Evolutionary conservation across 2,888 invertebrate genomes (phyloP), one percentile per base, ranked within the genome.

Genomic region (Pseudolycoriella hygida): DNA sequence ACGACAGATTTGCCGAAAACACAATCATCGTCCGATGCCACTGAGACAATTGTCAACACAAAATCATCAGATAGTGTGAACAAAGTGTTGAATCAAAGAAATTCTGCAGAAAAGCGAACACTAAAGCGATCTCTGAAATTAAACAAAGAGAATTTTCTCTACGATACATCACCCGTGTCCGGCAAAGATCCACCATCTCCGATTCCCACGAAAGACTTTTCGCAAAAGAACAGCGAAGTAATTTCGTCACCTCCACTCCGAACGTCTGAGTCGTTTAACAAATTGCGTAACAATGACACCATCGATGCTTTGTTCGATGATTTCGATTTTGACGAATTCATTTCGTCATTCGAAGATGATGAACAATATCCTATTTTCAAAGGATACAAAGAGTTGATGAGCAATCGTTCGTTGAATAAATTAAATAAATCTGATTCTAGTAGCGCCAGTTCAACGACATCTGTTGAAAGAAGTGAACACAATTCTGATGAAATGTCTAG

Each of bases 311-410:
- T 74, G 20, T 73, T 74, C 52, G 74, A 73, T 58, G 74, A 76
- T 57, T 74, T 67, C 51, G 63, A 67, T 55, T 69, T 78, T 50
- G 79, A 79, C 56, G 78, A 79, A 60, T 72, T 79, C 55, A 73
- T 77, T 64, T 74, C 73, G 52, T 72, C 76, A 50, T 77, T 78
- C 57, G 77, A 77, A 52, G 77, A 78, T 53, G 74, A 77, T 56
- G 61, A 62, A 50, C 64, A 60, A 56, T 67, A 62, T 57, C 67
- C 69, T 4, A 59, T 68, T 47, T 62, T 71, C 48, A 67, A 64
- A 53, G 64, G 64, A 53, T 65, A 65, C 50, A 61, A 63, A 51
- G 61, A 63, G 51, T 61, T 62, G 53, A 53, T 65, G 34, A 50
- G 59, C 56, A 61, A 60, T 57, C 60, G 60, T 51, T 60, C 55